Evolutionary conservation across 2,113 vertebrate genomes (phyloP), one percentile per base, ranked within the genome.

Genomic region (Prolemur simus): DNA sequence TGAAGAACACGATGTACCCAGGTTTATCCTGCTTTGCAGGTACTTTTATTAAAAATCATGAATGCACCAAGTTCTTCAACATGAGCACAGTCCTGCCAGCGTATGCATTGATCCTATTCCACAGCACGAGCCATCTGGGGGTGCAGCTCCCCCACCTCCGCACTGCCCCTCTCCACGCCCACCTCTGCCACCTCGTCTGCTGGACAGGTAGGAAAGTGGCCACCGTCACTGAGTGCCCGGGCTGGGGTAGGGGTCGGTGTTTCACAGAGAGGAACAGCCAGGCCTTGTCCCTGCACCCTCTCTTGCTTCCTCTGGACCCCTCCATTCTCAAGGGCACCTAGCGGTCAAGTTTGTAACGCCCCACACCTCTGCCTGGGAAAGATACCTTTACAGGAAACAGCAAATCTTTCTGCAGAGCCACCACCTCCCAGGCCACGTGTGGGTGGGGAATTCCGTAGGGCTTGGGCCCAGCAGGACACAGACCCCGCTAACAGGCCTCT

Each of bases 191-290:
- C 8, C 4, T 1, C 4, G 13, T 54, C 23, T 13, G 5, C 18
- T 2, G 47, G 15, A 23, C 91, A 49, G 12, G 8, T 3, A 69
- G 64, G n/a, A 42, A 69, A 25, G 15, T 21, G 54, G 14, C n/a
- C 7, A 0, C 0, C 0, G 42, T 8, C 29, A 29, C 54, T 10
- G 0, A 5, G 18, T 47, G 37, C 83, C 42, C 15, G 0, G 82
- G 18, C 21, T 37, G 21, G 29, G 11, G 14, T 6, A 2, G 21
- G 10, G 60, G 21, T 58, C 7, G 1, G 34, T 5, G 8, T 32
- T 21, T 42, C n/a, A 34, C 27, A 23, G 45, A 47, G 47, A 76
- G 74, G 47, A 76, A 42, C 27, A 58, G 74, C 64, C 13, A 12
- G 56, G 34, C 66, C 91, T 71, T 5, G 71, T 21, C 25, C 37